A percentile compares a stretch with the other conserved stretches of the same genome.
phyloP scores from a whole-genome alignment of 2,888 invertebrate species.

The Aethes cnicana region DNA sequence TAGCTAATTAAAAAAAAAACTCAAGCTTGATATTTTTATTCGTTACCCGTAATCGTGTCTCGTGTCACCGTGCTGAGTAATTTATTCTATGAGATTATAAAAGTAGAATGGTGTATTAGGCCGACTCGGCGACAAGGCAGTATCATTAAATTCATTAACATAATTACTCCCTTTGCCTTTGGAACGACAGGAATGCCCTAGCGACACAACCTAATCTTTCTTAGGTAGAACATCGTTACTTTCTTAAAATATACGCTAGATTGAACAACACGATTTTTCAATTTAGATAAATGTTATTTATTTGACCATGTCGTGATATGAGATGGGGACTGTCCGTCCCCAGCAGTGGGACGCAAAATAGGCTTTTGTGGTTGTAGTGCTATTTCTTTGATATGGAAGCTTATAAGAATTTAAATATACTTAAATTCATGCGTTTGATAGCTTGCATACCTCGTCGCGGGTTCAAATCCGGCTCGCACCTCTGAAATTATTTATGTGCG shows the following conservation, averaged over 20 bases:
- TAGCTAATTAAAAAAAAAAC: conserved; percentile 44
- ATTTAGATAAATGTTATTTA: too few species aligned
- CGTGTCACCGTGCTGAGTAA: conserved; percentile 30
- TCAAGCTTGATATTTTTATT: conserved; percentile 45
- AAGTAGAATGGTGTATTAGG: conserved; percentile 43
- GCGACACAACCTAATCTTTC: conserved; percentile 29
- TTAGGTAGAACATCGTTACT: conserved; percentile 22
- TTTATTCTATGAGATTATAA: conserved; percentile 37
- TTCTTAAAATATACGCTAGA: conserved; percentile 6
- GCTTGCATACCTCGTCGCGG: too few species aligned
- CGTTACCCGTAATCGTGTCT: conserved; percentile 29
- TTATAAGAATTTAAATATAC: too few species aligned
- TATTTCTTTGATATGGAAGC: too few species aligned
- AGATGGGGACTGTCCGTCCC: too few species aligned
- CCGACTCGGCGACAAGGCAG: conserved; percentile 41
- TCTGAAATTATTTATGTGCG: too few species aligned
- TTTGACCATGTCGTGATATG: too few species aligned
- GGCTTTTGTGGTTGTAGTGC: too few species aligned
- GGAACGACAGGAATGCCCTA: conserved; percentile 39
- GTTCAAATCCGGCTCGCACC: too few species aligned
- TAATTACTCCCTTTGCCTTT: conserved; percentile 49
- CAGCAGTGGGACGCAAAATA: too few species aligned
- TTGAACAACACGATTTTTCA: too few species aligned
- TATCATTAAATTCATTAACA: conserved; percentile 53
- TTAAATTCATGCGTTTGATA: too few species aligned